phyloP scores from a whole-genome alignment of 2,888 invertebrate genomes.

The Tinea semifulvella region DNA sequence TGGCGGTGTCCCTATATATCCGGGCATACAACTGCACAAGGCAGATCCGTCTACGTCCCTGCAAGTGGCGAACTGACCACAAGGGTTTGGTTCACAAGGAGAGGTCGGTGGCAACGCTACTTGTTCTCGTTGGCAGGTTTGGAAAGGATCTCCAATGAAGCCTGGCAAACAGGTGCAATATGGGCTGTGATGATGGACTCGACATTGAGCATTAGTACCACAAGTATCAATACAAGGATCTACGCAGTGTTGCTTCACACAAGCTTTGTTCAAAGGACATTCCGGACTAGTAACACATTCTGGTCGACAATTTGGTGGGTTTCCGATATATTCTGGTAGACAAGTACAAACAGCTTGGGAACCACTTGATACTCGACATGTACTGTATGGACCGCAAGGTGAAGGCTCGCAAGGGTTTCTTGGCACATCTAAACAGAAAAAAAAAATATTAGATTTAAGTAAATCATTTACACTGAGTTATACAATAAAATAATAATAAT shows the following conservation, averaged over 20 bases:
- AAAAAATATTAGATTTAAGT: not conserved
- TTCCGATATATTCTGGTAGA: conserved; percentile 72
- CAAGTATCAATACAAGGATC: conserved; percentile 85
- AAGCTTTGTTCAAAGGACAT: conserved; percentile 80
- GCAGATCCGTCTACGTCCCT: conserved; percentile 59
- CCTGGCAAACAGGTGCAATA: conserved; percentile 77
- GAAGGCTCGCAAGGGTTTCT: conserved; percentile 77
- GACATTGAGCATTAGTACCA: conserved; percentile 74
- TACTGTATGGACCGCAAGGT: conserved; percentile 82
- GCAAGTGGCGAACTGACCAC: conserved; percentile 74
- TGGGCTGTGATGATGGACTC: conserved; percentile 72
- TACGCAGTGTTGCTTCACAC: conserved; percentile 77
- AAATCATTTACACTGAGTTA: not conserved
- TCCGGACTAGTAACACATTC: conserved; percentile 83
- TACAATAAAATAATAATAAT: not conserved
- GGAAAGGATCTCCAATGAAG: conserved; percentile 81
- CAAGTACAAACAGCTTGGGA: conserved; percentile 75
- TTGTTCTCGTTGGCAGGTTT: conserved; percentile 44
- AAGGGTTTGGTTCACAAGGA: conserved; percentile 74
- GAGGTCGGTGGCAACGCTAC: conserved; percentile 67
- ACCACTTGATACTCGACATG: conserved; percentile 69
- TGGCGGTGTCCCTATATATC: conserved; percentile 74
- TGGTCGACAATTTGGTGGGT: conserved; percentile 79
- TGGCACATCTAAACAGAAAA: conserved; percentile 36
- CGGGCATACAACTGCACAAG: conserved; percentile 70